Percentiles rank a stretch among this genome's conserved stretches.
Conservation (phyloP, 2,113 vertebrate genomes). For the Spheniscus mendiculus region DNA sequence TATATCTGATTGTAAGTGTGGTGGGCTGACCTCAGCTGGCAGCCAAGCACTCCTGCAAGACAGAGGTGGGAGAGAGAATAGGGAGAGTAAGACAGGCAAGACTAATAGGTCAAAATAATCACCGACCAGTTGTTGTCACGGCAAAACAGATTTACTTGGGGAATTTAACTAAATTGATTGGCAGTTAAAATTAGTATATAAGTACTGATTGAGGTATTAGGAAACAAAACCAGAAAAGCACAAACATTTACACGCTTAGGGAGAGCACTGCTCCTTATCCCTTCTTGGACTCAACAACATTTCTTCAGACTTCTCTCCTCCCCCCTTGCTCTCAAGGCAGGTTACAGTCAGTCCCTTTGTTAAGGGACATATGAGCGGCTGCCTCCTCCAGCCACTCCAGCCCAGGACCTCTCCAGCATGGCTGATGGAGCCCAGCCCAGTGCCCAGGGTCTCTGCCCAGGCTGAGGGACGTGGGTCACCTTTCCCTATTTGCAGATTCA, state of each 20-base stretch:
- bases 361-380: rapidly evolving
- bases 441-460: background rate
- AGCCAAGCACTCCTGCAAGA: background rate
- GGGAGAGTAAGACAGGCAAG: background rate
- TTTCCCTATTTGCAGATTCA: background rate
- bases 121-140: background rate
- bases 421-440: background rate
- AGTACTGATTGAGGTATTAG: background rate
- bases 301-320: background rate
- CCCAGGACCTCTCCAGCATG: background rate
- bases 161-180: background rate
- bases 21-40: background rate
- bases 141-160: background rate
- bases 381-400: background rate
- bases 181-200: background rate
- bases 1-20: background rate
- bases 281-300: background rate
- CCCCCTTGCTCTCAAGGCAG: background rate
- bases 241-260: background rate
- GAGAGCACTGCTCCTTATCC: background rate
- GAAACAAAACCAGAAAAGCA: background rate
- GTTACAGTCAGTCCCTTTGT: background rate
- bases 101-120: background rate
- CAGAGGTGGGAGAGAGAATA: background rate
- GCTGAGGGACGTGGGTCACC: rapidly evolving